Evolutionary conservation across 2,888 invertebrate species (phyloP), one percentile per base, ranked within the genome.

Genomic region (Bombylius discolor): DNA sequence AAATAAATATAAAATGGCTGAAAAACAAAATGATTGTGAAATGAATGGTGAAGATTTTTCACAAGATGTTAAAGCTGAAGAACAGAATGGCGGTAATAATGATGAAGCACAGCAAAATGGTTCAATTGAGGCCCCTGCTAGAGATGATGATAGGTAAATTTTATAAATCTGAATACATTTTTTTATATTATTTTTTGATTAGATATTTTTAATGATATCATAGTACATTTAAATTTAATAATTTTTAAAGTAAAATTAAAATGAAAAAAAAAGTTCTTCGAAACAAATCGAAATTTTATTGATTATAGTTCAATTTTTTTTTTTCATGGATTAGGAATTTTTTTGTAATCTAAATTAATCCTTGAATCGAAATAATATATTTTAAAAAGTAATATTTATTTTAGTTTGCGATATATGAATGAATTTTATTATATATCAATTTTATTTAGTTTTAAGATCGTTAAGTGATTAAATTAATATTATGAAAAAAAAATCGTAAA

Each of bases 21-120:
- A 76, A 61, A 76, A 76, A 68, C 78, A 82, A 78, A 69, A 69
- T 59, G 83, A 82, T 70, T 79, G 77, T 76, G 78, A 79, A 68
- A 84, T 85, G 84, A 86, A 85, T 76, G 85, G 85, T 73, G 87
- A 86, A 76, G 86, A 86, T 75, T 85, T 85, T 76, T 84, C 85
- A 65, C 82, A 85, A 79, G 85, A 85, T 71, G 82, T 85, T 67
- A 81, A 81, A 68, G 75, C 77, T 51, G 84, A 85, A 66, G 82
- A 83, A 74, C 82, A 83, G 74, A 80, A 80, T 73, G 67, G 68
- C 67, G 72, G 75, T 61, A 70, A 75, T 46, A 53, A 60, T 51
- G 75, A 76, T 58, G 71, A 70, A 48, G 50, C 56, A 53, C 66
- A 67, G 56, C 59, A 62, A 52, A 64, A 84, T 75, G 84, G 84